These are phyloP conservation scores for Oscarella lobularis DNA, from an alignment of 37 sponge, comb jelly and placozoan genomes.

Conservation along the genomic window DNA sequence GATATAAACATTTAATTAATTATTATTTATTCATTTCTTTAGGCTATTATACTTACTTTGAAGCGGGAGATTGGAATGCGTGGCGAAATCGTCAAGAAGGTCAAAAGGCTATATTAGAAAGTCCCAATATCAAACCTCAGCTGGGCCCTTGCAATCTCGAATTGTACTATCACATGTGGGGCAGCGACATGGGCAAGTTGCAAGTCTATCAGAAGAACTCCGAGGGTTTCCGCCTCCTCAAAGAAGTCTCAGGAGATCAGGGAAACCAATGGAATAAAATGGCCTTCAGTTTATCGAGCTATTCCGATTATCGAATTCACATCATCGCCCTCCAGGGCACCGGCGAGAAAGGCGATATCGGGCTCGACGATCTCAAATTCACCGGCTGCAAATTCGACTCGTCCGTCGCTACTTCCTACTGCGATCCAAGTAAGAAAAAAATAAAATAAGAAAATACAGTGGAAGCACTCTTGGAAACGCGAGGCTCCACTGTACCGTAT, in stretches of 20 bases:
- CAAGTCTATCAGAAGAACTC: not conserved
- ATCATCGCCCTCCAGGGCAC: not conserved
- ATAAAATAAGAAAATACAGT: too few relatives aligned
- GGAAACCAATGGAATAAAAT: not conserved
- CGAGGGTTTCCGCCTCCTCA: not conserved
- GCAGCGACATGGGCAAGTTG: not conserved
- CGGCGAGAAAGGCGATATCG: conserved; percentile 17
- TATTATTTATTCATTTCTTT: too few relatives aligned
- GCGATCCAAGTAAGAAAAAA: too few relatives aligned
- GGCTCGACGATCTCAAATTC: conserved; percentile 23
- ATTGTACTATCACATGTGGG: not conserved
- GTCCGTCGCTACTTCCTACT: too few relatives aligned
- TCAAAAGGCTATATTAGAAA: not conserved
- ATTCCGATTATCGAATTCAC: not conserved
- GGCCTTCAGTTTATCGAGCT: not conserved
- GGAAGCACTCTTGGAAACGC: too few relatives aligned
- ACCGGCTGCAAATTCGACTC: too few relatives aligned
- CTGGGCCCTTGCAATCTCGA: not conserved
- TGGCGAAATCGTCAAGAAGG: not conserved
- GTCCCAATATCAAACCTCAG: not conserved
- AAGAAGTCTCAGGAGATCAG: not conserved
- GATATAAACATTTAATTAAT: too few relatives aligned
- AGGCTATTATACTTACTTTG: not conserved
- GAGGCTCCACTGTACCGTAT: too few relatives aligned
- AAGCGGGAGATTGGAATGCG: not conserved